phyloP scores from a whole-genome alignment of 2,797 vertebrate species.

The Danionella dracula region DNA sequence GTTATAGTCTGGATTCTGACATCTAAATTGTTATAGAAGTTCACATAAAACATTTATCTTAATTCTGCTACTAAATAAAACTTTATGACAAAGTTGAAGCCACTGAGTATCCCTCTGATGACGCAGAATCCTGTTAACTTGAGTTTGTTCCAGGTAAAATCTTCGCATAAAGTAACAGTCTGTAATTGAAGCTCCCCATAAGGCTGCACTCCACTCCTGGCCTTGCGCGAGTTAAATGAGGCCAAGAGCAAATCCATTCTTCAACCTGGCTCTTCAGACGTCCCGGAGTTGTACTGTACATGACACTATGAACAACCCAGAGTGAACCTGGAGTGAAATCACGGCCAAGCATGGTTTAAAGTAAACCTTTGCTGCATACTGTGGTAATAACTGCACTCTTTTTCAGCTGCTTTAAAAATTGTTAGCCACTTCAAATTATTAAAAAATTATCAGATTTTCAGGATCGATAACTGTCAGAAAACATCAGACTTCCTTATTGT shows the following conservation, averaged over 20 bases:
- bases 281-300: neutral
- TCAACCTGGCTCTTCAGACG: neutral
- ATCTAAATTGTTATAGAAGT: too few relatives aligned
- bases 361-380: too few relatives aligned
- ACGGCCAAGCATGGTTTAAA: neutral
- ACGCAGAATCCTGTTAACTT: neutral
- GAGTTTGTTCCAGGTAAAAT: constrained; percentile 1
- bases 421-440: too few relatives aligned
- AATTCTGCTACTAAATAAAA: too few relatives aligned
- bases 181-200: neutral
- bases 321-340: neutral
- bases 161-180: neutral
- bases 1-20: too few relatives aligned
- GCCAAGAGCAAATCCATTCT: constrained; percentile 16
- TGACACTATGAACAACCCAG: neutral
- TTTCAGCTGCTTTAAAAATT: too few relatives aligned
- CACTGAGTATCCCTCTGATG: neutral
- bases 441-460: too few relatives aligned
- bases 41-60: too few relatives aligned
- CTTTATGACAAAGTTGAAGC: too few relatives aligned
- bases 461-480: too few relatives aligned
- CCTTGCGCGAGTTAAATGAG: neutral
- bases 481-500: too few relatives aligned
- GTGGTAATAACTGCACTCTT: too few relatives aligned
- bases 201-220: neutral